phyloP scores from a whole-genome alignment of 1,140 invertebrate species.

The Akabosia matsudoensis region DNA sequence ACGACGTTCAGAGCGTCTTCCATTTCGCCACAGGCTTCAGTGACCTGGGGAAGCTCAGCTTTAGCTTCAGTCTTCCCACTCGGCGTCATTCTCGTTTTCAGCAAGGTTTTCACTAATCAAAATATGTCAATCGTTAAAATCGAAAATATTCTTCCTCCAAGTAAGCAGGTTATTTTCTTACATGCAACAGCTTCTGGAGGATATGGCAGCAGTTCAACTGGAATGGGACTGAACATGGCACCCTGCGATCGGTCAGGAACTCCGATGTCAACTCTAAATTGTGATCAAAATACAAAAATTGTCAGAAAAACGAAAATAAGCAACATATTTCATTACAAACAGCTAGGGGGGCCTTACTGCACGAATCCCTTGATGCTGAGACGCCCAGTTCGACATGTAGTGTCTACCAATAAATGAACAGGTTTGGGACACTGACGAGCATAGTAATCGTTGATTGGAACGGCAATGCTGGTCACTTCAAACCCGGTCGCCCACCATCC shows the following conservation, averaged over 20 bases:
- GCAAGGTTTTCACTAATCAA: slow-evolving; percentile 62
- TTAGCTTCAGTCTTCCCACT: slow-evolving; percentile 66
- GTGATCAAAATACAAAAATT: slow-evolving; percentile 1
- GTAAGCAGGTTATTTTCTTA: slow-evolving; percentile 45
- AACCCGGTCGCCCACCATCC: slow-evolving; percentile 97
- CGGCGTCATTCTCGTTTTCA: slow-evolving; percentile 53
- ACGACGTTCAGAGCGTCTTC: slow-evolving; percentile 74
- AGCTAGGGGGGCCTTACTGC: no score
- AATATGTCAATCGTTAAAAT: slow-evolving; percentile 31
- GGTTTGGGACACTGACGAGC: slow-evolving; percentile 87
- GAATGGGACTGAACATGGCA: slow-evolving; percentile 92
- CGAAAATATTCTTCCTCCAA: neutral
- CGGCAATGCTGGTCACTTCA: slow-evolving; percentile 93
- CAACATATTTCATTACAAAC: no score
- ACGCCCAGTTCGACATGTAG: slow-evolving; percentile 70
- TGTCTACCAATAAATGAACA: slow-evolving; percentile 91
- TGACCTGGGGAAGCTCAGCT: slow-evolving; percentile 80
- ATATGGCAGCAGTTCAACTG: slow-evolving; percentile 78
- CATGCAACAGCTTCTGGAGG: slow-evolving; percentile 77
- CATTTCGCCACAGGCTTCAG: slow-evolving; percentile 74
- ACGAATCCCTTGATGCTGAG: slow-evolving; percentile 91
- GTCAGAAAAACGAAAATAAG: no score
- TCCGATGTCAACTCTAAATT: slow-evolving; percentile 64
- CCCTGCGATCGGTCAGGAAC: slow-evolving; percentile 87
- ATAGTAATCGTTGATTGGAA: slow-evolving; percentile 96